A percentile compares a stretch with the other conserved stretches of the same genome.
These are phyloP conservation scores for Heliconius charithonia DNA, from an alignment of 2,888 invertebrate species.

Conservation along the genomic window DNA sequence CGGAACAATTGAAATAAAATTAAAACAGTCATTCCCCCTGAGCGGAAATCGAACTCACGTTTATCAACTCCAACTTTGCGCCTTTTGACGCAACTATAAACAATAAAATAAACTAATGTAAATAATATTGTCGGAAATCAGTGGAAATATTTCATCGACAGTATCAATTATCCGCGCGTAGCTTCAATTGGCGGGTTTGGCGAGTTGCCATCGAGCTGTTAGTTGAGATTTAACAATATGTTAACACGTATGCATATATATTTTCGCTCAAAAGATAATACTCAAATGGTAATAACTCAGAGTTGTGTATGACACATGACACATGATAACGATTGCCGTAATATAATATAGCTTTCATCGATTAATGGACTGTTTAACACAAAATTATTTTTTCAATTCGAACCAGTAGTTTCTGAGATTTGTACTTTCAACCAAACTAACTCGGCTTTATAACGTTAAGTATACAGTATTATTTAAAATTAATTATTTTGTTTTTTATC, in stretches of 20 bases:
- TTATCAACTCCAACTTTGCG: neutral
- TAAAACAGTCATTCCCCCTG: neutral
- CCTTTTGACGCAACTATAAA: neutral
- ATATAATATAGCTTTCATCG: too few species aligned
- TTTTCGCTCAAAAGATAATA: too few species aligned
- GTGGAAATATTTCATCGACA: constrained; percentile 34
- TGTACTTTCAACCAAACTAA: too few species aligned
- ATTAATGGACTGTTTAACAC: too few species aligned
- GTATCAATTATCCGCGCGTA: constrained; percentile 35
- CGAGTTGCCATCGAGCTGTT: constrained; percentile 34
- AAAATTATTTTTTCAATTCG: too few species aligned
- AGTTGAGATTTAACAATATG: constrained; percentile 19
- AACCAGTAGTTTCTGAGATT: too few species aligned
- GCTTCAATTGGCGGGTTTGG: constrained; percentile 41
- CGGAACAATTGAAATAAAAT: neutral
- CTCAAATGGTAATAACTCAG: too few species aligned
- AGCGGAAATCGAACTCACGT: neutral
- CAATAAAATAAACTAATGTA: neutral
- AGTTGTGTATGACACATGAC: too few species aligned
- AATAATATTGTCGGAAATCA: constrained; percentile 1
- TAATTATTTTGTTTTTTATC: too few species aligned
- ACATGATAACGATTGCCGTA: too few species aligned
- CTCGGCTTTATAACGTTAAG: too few species aligned
- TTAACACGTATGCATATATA: constrained; percentile 5
- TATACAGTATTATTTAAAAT: too few species aligned